Conservation (phyloP, 2,113 vertebrate species). For the Donacobius atricapilla region DNA sequence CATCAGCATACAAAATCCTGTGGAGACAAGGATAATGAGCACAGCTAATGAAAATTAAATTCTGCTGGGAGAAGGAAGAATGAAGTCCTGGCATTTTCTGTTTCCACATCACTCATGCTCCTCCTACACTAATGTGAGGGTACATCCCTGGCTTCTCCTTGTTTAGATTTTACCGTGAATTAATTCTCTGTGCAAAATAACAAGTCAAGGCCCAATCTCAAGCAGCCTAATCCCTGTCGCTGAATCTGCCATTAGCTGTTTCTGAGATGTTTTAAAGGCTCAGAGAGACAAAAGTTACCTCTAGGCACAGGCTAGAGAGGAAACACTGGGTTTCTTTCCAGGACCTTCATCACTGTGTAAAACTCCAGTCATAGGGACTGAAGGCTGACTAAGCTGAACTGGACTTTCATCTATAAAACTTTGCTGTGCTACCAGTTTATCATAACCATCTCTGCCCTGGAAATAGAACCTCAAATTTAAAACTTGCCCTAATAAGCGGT, state of each 20-base stretch:
- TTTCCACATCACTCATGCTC: accelerated
- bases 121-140: not conserved
- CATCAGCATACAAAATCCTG: not conserved
- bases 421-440: not conserved
- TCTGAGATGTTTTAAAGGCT: not conserved
- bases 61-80: not conserved
- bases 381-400: not conserved
- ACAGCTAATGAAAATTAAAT: not conserved
- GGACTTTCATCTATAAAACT: not conserved
- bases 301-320: not conserved
- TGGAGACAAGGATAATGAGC: not conserved
- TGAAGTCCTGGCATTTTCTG: not conserved
- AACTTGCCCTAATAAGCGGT: not conserved
- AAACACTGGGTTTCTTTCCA: not conserved
- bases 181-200: not conserved
- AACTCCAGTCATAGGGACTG: not conserved
- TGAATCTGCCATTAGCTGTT: not conserved
- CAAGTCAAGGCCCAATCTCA: not conserved
- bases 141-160: not conserved
- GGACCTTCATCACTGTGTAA: not conserved
- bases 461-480: not conserved
- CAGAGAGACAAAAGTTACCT: not conserved
- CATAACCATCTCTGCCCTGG: not conserved
- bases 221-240: not conserved
- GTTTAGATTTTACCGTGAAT: not conserved